phyloP scores from a whole-genome alignment of 2,113 vertebrate genomes.

The Menura novaehollandiae region DNA sequence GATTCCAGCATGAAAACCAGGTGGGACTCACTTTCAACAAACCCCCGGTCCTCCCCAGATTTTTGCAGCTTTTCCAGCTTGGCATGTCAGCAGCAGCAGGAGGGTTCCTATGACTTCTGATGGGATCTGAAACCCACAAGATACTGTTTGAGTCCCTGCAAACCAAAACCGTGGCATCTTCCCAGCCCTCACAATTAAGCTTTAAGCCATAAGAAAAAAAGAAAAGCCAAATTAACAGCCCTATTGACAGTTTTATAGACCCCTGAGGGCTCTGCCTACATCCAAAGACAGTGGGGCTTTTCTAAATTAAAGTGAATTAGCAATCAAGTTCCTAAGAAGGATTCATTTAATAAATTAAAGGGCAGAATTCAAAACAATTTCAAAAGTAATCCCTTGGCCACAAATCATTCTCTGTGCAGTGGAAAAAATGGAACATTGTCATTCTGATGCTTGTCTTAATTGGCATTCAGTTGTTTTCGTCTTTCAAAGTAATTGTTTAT shows the following conservation, averaged over 20 bases:
- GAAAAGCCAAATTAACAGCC: constrained; percentile 21
- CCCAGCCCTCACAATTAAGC: constrained; percentile 25
- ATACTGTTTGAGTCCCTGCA: not conserved
- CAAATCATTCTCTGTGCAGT: constrained; percentile 10
- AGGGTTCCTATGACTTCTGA: not conserved
- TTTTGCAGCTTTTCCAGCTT: not conserved
- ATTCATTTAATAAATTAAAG: constrained; percentile 50
- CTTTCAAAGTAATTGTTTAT: constrained; percentile 10
- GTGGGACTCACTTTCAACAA: not conserved
- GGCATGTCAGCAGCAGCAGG: not conserved
- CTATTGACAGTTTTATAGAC: constrained; percentile 52
- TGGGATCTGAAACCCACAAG: not conserved
- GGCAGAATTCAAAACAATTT: constrained; percentile 47
- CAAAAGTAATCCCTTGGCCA: constrained; percentile 37
- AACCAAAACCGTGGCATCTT: constrained; percentile 19
- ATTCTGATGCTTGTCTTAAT: constrained; percentile 22
- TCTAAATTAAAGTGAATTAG: constrained; percentile 56
- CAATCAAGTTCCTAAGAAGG: constrained; percentile 46
- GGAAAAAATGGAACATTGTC: constrained; percentile 41
- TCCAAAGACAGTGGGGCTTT: constrained; percentile 39
- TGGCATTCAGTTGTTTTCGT: constrained; percentile 8
- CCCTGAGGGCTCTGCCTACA: constrained; percentile 10
- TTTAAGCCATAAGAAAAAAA: constrained; percentile 26
- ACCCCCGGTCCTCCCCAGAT: not conserved
- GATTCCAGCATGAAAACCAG: not conserved